A percentile compares a stretch with the other conserved stretches of the same genome.
Conservation (phyloP, 2,113 vertebrate species). For the Leucoraja erinaceus region DNA sequence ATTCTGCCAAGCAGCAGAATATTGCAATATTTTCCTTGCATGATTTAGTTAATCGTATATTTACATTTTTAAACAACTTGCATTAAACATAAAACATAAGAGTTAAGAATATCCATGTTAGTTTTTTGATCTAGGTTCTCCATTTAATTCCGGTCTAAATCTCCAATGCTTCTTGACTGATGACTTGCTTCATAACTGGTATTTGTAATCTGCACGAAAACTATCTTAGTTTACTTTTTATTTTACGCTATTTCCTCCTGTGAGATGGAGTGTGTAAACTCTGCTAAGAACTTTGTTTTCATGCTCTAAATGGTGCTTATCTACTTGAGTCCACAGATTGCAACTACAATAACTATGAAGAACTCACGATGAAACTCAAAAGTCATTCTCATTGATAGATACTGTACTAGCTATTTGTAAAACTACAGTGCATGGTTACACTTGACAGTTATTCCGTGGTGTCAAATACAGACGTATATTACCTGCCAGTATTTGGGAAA, state of each 20-base stretch:
- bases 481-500: not conserved
- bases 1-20: not conserved
- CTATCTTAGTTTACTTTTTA: constrained; percentile 19
- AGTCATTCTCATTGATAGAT: not conserved
- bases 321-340: not conserved
- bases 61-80: not conserved
- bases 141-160: not conserved
- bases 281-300: not conserved
- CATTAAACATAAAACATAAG: not conserved
- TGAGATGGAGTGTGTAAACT: not conserved
- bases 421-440: not conserved
- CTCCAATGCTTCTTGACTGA: not conserved
- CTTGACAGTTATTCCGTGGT: not conserved
- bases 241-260: not conserved
- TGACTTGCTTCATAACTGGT: not conserved
- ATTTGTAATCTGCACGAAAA: not conserved
- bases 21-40: not conserved
- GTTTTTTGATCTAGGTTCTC: not conserved
- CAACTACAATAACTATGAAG: not conserved
- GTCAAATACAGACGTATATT: not conserved
- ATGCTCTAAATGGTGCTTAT: not conserved
- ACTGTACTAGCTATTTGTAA: not conserved
- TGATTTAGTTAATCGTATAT: not conserved
- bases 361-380: not conserved
- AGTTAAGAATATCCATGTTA: not conserved